These are phyloP conservation scores for Plecturocebus donacophilus DNA, from an alignment of 2,113 vertebrate species.

Conservation along the genomic window DNA sequence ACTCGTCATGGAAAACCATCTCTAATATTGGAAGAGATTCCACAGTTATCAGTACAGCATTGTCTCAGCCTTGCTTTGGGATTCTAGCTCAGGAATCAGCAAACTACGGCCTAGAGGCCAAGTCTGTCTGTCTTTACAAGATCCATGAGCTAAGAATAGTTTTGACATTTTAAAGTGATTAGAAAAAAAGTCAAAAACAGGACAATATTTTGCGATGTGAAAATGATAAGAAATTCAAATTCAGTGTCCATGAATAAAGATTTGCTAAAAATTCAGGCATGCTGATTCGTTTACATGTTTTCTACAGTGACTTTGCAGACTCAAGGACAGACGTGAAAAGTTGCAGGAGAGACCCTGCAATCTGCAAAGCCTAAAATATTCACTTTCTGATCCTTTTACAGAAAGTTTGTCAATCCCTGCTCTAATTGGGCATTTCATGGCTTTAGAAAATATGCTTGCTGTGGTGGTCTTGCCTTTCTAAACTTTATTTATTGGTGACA, in stretches of 20 bases:
- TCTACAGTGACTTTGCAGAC: neutral
- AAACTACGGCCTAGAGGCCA: neutral
- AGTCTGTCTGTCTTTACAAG: neutral
- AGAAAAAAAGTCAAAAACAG: neutral
- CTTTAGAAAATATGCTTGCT: neutral
- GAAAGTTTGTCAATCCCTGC: neutral
- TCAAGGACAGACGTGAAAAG: neutral
- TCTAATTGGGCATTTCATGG: neutral
- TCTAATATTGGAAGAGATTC: neutral
- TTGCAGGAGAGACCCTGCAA: neutral
- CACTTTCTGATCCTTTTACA: neutral
- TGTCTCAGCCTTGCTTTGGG: neutral
- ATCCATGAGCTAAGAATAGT: neutral
- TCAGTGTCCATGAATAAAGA: neutral
- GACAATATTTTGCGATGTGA: neutral
- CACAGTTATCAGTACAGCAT: accelerated
- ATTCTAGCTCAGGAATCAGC: neutral
- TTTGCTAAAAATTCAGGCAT: neutral
- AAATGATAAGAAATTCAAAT: neutral
- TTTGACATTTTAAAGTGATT: neutral
- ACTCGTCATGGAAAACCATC: neutral
- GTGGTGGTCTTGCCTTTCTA: neutral
- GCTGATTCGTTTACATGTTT: neutral
- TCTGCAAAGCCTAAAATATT: neutral
- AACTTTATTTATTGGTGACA: neutral